These are phyloP conservation scores for Drosophila varians DNA, from an alignment of 1,140 invertebrate genomes.

Conservation along the genomic window DNA sequence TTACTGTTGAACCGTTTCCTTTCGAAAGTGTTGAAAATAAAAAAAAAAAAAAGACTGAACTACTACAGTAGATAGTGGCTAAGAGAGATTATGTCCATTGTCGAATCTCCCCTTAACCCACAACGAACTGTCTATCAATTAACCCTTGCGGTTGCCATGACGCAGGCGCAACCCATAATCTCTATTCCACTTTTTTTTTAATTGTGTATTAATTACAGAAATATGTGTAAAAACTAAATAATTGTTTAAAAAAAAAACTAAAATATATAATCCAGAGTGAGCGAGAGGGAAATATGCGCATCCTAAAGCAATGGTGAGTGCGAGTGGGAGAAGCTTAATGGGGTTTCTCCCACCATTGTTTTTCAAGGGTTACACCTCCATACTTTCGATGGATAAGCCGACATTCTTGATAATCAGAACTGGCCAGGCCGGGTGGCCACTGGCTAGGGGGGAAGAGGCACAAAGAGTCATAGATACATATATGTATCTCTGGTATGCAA, in stretches of 20 bases:
- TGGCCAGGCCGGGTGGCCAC: too few relatives aligned
- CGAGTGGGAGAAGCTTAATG: slow-evolving; percentile 1
- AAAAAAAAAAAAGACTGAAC: background rate
- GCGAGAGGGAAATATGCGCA: slow-evolving; percentile 57
- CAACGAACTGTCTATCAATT: background rate
- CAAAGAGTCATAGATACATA: background rate
- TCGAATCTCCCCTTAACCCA: background rate
- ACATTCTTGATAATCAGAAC: too few relatives aligned
- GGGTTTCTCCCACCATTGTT: background rate
- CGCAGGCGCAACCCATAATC: slow-evolving; percentile 4
- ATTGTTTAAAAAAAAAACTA: slow-evolving; percentile 11
- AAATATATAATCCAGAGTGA: slow-evolving; percentile 9
- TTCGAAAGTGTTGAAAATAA: slow-evolving; percentile 46
- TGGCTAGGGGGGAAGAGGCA: background rate
- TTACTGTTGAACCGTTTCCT: slow-evolving; percentile 30
- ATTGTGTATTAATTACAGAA: too few relatives aligned
- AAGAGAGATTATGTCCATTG: too few relatives aligned
- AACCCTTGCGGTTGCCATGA: slow-evolving; percentile 31
- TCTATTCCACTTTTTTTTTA: slow-evolving; percentile 7
- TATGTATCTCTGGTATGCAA: background rate
- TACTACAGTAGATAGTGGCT: slow-evolving; percentile 37
- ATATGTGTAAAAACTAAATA: slow-evolving; percentile 17
- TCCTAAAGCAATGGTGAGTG: slow-evolving; percentile 76
- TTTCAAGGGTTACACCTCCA: background rate
- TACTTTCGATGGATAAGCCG: background rate